Conservation (phyloP, 2,797 vertebrate genomes). For the Gorsachius magnificus region DNA sequence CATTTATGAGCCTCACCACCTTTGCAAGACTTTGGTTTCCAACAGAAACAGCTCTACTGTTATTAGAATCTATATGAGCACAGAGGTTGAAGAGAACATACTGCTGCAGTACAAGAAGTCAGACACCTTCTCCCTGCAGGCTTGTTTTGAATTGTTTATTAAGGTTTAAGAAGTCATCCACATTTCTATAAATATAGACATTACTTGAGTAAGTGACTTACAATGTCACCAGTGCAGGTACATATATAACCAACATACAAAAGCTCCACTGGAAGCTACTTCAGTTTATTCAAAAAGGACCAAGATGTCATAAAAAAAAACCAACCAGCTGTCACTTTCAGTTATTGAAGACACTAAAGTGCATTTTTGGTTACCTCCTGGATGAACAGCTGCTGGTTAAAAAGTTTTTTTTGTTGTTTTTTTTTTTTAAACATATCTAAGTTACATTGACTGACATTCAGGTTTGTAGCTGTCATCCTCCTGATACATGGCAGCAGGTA, state of each 20-base stretch:
- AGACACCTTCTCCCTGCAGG: slow-evolving; percentile 64
- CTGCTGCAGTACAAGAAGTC: slow-evolving; percentile 22
- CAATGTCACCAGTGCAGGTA: slow-evolving; percentile 77
- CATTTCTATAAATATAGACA: slow-evolving; percentile 81
- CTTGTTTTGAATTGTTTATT: slow-evolving; percentile 81
- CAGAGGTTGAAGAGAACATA: background rate
- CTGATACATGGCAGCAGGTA: slow-evolving; percentile 49
- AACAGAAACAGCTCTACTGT: background rate
- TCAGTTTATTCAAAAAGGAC: slow-evolving; percentile 73
- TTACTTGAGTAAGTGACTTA: slow-evolving; percentile 75
- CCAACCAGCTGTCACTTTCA: slow-evolving; percentile 59
- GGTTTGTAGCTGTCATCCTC: slow-evolving; percentile 48
- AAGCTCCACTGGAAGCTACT: slow-evolving; percentile 76
- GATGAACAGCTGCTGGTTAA: slow-evolving; percentile 65
- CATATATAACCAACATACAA: slow-evolving; percentile 75
- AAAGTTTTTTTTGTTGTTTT: slow-evolving; percentile 18
- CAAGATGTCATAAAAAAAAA: slow-evolving; percentile 56
- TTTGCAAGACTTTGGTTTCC: background rate
- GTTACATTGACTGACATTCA: slow-evolving; percentile 57
- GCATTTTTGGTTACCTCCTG: slow-evolving; percentile 72
- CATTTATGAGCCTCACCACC: background rate
- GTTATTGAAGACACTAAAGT: slow-evolving; percentile 72
- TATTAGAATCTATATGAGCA: background rate
- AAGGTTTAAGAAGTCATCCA: slow-evolving; percentile 78
- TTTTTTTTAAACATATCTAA: slow-evolving; percentile 36